phyloP scores from a whole-genome alignment of 2,888 invertebrate genomes.

The Dicranocentrus wangi region DNA sequence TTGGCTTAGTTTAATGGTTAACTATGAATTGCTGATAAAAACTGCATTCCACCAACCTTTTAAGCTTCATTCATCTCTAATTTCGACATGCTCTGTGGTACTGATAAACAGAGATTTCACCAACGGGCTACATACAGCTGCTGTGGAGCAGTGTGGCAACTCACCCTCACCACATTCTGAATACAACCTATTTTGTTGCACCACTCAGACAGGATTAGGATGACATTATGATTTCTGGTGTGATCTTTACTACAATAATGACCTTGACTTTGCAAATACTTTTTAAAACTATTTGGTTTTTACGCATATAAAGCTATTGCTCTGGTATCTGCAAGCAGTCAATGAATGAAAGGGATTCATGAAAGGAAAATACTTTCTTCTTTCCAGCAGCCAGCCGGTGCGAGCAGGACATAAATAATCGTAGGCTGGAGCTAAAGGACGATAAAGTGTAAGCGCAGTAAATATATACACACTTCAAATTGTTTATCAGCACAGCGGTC shows the following conservation, averaged over 20 bases:
- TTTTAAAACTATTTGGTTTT: background rate
- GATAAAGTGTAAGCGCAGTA: background rate
- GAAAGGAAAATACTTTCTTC: background rate
- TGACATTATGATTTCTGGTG: too few relatives aligned
- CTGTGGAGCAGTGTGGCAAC: too few relatives aligned
- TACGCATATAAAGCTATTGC: background rate
- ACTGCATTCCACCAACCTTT: too few relatives aligned
- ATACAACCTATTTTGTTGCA: too few relatives aligned
- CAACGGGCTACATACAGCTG: too few relatives aligned
- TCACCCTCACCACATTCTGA: too few relatives aligned
- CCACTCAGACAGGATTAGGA: too few relatives aligned
- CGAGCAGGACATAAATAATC: background rate
- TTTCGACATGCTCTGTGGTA: too few relatives aligned
- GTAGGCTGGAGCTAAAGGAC: background rate
- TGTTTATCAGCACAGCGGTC: background rate
- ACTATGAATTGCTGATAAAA: too few relatives aligned
- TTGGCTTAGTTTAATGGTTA: too few relatives aligned
- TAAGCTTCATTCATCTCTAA: too few relatives aligned
- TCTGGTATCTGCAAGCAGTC: background rate
- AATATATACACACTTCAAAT: background rate
- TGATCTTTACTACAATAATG: background rate
- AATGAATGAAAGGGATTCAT: conserved; percentile 11
- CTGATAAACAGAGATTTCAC: too few relatives aligned
- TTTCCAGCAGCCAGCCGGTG: background rate
- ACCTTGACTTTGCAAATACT: conserved; percentile 25